Percentiles rank a stretch among this genome's conserved stretches.
Conservation (phyloP, 2,888 invertebrate genomes). For the Drosophila multiciliata region DNA sequence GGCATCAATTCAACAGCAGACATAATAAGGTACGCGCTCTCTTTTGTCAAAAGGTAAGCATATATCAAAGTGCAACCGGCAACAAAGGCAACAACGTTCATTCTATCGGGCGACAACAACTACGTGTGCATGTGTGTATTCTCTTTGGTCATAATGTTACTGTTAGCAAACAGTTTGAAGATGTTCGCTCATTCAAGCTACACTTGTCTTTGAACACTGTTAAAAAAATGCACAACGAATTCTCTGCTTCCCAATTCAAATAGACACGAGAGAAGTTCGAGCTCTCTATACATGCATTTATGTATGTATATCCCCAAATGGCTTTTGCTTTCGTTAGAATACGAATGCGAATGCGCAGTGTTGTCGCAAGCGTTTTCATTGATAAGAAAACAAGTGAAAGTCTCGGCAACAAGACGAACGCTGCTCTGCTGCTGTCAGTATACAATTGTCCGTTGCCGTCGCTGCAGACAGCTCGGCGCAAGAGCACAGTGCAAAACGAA, state of each 20-base stretch:
- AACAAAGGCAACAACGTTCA: slow-evolving; percentile 31
- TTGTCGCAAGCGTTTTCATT: slow-evolving; percentile 60
- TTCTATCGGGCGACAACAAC: not conserved
- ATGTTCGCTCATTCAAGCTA: slow-evolving; percentile 10
- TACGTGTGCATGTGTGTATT: not conserved
- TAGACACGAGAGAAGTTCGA: slow-evolving; percentile 15
- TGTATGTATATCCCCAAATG: not conserved
- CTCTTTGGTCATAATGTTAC: slow-evolving; percentile 34
- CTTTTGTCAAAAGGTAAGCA: slow-evolving; percentile 23
- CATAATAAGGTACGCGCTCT: slow-evolving; percentile 41
- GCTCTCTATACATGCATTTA: slow-evolving; percentile 11
- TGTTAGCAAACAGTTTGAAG: slow-evolving; percentile 28
- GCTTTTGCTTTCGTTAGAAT: slow-evolving; percentile 16
- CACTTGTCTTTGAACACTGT: slow-evolving; percentile 13
- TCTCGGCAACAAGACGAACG: slow-evolving; percentile 26
- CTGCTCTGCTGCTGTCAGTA: slow-evolving; percentile 40
- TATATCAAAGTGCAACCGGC: slow-evolving; percentile 33
- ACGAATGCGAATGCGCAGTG: slow-evolving; percentile 54
- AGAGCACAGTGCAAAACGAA: slow-evolving; percentile 33
- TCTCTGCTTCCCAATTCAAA: not conserved
- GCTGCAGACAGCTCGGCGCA: slow-evolving; percentile 39
- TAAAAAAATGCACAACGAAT: not conserved
- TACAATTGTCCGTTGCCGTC: slow-evolving; percentile 47
- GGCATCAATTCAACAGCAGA: slow-evolving; percentile 17
- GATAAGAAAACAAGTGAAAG: slow-evolving; percentile 71